Conservation (phyloP, 2,888 invertebrate species). For the Nephrotoma appendiculata region DNA sequence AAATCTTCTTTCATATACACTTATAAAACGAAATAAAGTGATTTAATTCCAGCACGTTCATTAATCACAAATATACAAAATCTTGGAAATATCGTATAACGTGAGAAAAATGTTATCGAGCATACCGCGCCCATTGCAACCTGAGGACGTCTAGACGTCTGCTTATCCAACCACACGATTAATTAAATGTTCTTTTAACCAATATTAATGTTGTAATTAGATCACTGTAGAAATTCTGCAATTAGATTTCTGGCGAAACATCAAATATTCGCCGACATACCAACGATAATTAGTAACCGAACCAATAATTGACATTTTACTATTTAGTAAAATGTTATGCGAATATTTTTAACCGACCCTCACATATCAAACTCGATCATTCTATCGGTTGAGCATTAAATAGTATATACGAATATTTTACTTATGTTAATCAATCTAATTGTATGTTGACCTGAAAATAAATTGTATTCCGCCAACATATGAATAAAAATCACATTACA, state of each 20-base stretch:
- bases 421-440: background rate
- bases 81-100: background rate
- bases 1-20: background rate
- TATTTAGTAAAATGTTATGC: background rate
- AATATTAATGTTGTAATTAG: too few species aligned
- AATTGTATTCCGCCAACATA: background rate
- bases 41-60: background rate
- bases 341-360: background rate
- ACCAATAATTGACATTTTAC: background rate
- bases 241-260: background rate
- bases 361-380: background rate
- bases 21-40: background rate
- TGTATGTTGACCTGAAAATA: background rate
- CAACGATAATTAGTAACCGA: background rate
- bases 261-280: background rate
- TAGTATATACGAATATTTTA: background rate
- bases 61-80: background rate
- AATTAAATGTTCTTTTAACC: too few species aligned
- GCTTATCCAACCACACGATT: too few species aligned
- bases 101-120: too few species aligned
- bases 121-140: background rate
- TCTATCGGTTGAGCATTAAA: background rate
- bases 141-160: too few species aligned
- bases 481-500: background rate
- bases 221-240: background rate